Evolutionary conservation across 2,888 invertebrate genomes (phyloP).

Genomic region (Pseudococcus viburni): DNA sequence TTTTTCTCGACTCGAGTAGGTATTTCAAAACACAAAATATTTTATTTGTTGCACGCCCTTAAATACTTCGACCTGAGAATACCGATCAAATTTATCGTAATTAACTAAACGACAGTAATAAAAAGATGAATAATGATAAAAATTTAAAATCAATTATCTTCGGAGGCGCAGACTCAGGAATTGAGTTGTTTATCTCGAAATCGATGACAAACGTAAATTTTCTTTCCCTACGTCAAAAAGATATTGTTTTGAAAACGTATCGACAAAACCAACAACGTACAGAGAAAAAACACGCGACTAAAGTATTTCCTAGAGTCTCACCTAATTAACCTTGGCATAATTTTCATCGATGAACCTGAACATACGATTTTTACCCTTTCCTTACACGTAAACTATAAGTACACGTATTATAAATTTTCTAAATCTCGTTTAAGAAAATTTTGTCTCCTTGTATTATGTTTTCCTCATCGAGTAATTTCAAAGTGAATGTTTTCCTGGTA

Average conservation of each 20-base stretch:
- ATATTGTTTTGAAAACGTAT: conserved; percentile 30
- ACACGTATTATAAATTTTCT: not conserved
- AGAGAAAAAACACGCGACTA: conserved; percentile 33
- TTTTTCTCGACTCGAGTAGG: no score
- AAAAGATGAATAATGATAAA: not conserved
- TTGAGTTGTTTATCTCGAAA: conserved; percentile 25
- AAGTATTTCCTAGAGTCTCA: conserved; percentile 35
- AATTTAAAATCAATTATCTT: not conserved
- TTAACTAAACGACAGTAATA: not conserved
- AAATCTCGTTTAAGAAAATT: not conserved
- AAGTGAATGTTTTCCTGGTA: conserved; percentile 14
- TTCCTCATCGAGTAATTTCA: not conserved
- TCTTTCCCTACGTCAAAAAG: conserved; percentile 16
- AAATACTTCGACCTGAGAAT: not conserved
- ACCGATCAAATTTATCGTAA: not conserved
- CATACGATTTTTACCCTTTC: conserved; percentile 4
- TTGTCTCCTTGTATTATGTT: not conserved
- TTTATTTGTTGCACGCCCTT: not conserved
- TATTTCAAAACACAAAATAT: not conserved
- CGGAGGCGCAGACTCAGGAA: not conserved
- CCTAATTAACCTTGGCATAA: conserved; percentile 50
- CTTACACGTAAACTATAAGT: not conserved
- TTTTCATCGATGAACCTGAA: conserved; percentile 30
- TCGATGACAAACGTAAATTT: not conserved
- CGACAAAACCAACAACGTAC: not conserved